Conservation (phyloP, 2,113 vertebrate species). For the Xerus inauris region DNA sequence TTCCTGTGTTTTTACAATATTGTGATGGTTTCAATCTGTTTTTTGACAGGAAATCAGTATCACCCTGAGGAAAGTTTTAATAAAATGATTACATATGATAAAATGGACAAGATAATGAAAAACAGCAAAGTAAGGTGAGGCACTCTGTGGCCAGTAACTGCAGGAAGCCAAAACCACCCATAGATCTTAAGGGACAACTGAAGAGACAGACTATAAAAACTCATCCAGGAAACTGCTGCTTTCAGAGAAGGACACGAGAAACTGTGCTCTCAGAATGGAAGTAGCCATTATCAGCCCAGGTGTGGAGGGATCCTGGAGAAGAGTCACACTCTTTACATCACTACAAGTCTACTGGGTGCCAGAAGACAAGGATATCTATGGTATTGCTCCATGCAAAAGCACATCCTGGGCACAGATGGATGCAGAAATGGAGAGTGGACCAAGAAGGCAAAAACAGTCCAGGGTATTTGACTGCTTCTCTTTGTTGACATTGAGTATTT, state of each 20-base stretch:
- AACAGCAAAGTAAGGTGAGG: not conserved
- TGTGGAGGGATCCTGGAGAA: too few species aligned
- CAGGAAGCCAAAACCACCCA: not conserved
- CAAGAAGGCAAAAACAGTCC: not conserved
- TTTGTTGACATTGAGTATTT: not conserved
- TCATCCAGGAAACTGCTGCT: not conserved
- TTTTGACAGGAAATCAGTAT: not conserved
- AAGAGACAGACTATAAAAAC: not conserved
- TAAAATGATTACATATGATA: not conserved
- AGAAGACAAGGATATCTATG: not conserved
- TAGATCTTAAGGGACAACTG: rapidly evolving
- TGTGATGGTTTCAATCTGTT: not conserved
- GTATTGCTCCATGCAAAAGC: not conserved
- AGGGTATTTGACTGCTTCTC: not conserved
- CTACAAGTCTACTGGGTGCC: not conserved
- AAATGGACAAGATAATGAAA: not conserved
- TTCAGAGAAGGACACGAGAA: not conserved
- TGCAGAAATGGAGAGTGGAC: too few species aligned
- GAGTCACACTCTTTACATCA: rapidly evolving
- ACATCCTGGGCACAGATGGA: not conserved
- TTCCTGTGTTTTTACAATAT: not conserved
- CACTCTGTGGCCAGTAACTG: not conserved
- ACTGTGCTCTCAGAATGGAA: not conserved
- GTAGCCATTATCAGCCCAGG: not conserved
- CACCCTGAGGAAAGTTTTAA: not conserved